Evolutionary conservation across 2,888 invertebrate species (phyloP), one percentile per base, ranked within the genome.

Genomic region (Caenorhabditis parvicauda): DNA sequence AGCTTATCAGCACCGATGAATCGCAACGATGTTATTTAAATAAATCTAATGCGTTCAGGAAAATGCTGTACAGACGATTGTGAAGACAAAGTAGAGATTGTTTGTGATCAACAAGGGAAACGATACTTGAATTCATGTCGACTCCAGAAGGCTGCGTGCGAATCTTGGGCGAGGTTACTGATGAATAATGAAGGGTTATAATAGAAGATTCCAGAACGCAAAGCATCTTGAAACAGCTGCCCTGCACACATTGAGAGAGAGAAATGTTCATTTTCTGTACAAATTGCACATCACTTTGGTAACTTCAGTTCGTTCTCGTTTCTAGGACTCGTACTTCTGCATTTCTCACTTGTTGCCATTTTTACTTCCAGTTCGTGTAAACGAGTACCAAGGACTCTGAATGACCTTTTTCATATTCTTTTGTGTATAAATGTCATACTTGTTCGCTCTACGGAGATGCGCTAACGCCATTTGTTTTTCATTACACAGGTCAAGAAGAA

Each of bases 361-460:
- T 68, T 63, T 19, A 69, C 38, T 32, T 91, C 90, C 44, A 91
- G 83, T 82, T 91, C 90, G n/a, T 88, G 86, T 72, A 91, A 88
- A 82, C 90, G 86, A 59, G 87, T 86, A 0, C 90, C 91, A 54
- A 91, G 83, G 69, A 91, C 89, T 83, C 90, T 90, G 64, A 58
- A 73, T 54, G 9, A 12, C 9, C 9, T 14, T 41, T 12, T n/a
- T n/a, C n/a, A n/a, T n/a, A n/a, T n/a, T n/a, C n/a, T n/a, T n/a
- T n/a, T n/a, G n/a, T 38, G 28, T 28, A 27, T 5, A 24, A 32
- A 37, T 39, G 19, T 39, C 56, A 39, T 14, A 89, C 89, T 88
- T 89, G 82, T 91, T 92, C 4, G 91, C 89, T 83, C 90, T 89
- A 76, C 89, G 87, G 76, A 91, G 91, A 83, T 91, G 91, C 63